phyloP scores from a whole-genome alignment of 2,797 vertebrate species.

The Hemibagrus guttatus region DNA sequence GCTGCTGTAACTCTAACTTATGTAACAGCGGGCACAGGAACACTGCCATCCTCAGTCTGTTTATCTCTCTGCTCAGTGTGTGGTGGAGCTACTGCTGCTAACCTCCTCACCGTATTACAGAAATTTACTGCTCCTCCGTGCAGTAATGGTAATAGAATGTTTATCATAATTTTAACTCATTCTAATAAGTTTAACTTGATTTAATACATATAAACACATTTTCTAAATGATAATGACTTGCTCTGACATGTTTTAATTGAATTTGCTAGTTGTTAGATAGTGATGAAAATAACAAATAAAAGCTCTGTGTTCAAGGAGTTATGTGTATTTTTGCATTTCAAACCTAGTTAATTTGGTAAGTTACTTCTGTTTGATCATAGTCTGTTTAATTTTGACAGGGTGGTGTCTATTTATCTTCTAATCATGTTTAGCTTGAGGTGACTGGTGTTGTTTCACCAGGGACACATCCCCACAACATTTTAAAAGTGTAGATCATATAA shows the following conservation, averaged over 20 bases:
- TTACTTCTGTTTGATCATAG: not conserved
- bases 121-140: not conserved
- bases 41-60: slow-evolving; percentile 51
- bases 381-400: not conserved
- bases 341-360: not conserved
- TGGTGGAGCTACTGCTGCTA: slow-evolving; percentile 56
- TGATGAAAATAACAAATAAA: slow-evolving; percentile 19
- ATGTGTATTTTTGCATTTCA: not conserved
- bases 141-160: not conserved
- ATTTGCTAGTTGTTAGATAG: not conserved
- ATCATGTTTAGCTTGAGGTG: not conserved
- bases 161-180: not conserved
- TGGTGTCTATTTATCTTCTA: not conserved
- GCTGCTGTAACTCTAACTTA: slow-evolving; percentile 78
- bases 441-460: not conserved
- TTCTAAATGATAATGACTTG: not conserved
- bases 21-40: slow-evolving; percentile 68
- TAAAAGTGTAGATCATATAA: not conserved
- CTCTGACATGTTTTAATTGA: not conserved
- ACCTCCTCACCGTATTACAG: not conserved
- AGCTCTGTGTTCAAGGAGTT: not conserved
- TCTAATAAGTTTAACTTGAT: not conserved
- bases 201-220: not conserved
- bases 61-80: slow-evolving; percentile 58
- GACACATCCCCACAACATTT: not conserved